These are phyloP conservation scores for Amphipyra berbera DNA, from an alignment of 2,888 invertebrate species.

Conservation along the genomic window DNA sequence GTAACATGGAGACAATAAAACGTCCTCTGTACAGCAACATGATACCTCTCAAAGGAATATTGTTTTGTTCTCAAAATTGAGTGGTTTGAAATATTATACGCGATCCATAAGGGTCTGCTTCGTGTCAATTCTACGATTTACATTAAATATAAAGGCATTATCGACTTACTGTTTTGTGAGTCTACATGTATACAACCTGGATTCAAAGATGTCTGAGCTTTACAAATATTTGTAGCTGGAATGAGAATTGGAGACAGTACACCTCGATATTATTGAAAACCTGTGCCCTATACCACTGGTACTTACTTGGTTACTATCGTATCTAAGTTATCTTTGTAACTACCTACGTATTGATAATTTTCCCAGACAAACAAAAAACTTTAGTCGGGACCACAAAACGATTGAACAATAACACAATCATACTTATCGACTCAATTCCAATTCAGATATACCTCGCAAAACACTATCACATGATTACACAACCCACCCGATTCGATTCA, in stretches of 20 bases:
- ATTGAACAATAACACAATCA: slow-evolving; percentile 34
- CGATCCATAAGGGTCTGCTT: slow-evolving; percentile 7
- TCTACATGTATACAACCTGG: no score
- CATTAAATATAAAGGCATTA: not conserved
- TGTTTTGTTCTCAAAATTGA: slow-evolving; percentile 46
- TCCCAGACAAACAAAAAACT: not conserved
- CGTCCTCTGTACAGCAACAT: slow-evolving; percentile 62
- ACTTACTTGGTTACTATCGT: no score
- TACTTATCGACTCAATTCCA: slow-evolving; percentile 37
- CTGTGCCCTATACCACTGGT: no score
- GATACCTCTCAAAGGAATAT: slow-evolving; percentile 64
- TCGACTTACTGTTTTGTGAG: no score
- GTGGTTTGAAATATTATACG: slow-evolving; percentile 32
- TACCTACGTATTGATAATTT: not conserved
- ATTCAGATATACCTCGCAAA: slow-evolving; percentile 19
- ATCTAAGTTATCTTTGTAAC: no score
- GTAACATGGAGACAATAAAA: slow-evolving; percentile 74
- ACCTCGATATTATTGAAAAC: no score
- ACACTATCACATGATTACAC: slow-evolving; percentile 40
- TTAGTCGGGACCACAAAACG: slow-evolving; percentile 13
- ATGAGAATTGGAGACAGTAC: no score
- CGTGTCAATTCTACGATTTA: not conserved
- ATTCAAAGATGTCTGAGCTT: no score
- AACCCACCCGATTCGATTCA: slow-evolving; percentile 39
- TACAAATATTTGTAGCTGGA: no score